Conservation (phyloP, 2,113 vertebrate species). For the Ciconia boyciana region DNA sequence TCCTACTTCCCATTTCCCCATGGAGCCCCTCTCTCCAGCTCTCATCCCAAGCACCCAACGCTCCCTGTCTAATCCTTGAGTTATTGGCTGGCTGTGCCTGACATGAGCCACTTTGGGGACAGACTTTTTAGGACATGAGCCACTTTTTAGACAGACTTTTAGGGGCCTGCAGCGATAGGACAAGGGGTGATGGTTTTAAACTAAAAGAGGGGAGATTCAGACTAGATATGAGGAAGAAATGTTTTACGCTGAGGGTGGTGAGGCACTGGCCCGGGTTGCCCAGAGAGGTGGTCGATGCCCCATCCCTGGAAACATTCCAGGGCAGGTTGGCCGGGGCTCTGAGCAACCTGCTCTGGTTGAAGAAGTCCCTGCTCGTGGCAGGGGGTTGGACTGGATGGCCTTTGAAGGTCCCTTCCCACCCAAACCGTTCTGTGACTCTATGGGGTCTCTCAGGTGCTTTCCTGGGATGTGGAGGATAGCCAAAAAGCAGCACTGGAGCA, state of each 20-base stretch:
- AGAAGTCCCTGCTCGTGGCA: rapidly evolving
- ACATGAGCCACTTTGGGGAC: rapidly evolving
- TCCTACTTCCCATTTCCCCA: not conserved
- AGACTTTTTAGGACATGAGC: rapidly evolving
- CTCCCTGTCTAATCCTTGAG: rapidly evolving
- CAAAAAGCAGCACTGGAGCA: not conserved
- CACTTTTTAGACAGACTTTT: not conserved
- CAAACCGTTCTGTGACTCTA: rapidly evolving
- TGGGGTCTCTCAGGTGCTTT: not conserved
- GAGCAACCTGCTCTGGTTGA: rapidly evolving
- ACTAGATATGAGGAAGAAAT: rapidly evolving
- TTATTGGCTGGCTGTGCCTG: not conserved
- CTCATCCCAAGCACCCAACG: not conserved
- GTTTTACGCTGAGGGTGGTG: rapidly evolving
- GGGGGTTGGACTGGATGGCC: rapidly evolving
- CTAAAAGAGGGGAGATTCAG: not conserved
- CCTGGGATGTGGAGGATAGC: not conserved
- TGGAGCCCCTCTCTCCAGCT: not conserved
- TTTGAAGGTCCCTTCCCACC: not conserved
- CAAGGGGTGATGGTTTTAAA: not conserved
- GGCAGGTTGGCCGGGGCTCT: rapidly evolving
- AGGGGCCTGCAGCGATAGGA: not conserved
- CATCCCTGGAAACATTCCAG: not conserved
- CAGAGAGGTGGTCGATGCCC: not conserved
- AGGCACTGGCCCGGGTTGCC: not conserved